These are phyloP conservation scores for Pipistrellus pipistrellus DNA, from an alignment of 2,797 vertebrate species.

Conservation along the genomic window DNA sequence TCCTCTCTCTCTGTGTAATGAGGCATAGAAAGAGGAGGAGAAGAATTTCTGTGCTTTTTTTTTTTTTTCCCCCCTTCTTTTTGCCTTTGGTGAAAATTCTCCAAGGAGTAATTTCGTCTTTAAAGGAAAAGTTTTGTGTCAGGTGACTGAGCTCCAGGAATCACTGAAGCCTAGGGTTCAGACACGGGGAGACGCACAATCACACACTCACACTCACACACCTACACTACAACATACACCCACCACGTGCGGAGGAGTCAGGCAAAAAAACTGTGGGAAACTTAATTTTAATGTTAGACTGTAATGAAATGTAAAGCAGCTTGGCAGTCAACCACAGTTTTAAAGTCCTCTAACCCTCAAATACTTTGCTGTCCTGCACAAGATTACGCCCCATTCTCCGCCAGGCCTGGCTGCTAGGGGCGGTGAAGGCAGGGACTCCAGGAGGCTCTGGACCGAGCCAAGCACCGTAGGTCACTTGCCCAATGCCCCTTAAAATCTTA, in stretches of 20 bases:
- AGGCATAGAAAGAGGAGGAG: conserved; percentile 70
- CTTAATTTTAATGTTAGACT: background rate
- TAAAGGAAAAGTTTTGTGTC: conserved; percentile 74
- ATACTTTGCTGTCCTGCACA: background rate
- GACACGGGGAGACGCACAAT: background rate
- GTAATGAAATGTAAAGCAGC: background rate
- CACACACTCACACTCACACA: background rate
- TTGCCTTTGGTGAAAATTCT: conserved; percentile 78
- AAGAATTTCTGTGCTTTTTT: conserved; percentile 72
- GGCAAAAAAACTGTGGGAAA: background rate
- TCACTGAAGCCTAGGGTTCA: background rate
- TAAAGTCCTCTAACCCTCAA: background rate
- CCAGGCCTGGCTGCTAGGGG: background rate
- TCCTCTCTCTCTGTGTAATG: conserved; percentile 78
- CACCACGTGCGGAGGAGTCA: background rate
- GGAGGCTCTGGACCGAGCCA: background rate
- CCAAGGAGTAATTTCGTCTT: conserved; percentile 75
- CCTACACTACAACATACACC: fast-evolving
- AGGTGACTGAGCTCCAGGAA: conserved; percentile 40
- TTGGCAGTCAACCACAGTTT: background rate
- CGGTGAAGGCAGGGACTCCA: background rate
- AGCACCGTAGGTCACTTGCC: too few species aligned
- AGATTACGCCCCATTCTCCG: background rate
- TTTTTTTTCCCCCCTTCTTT: conserved; percentile 56
- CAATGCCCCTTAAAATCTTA: background rate